Conservation (phyloP, 2,113 vertebrate species). For the Phylloscopus whistleri region DNA sequence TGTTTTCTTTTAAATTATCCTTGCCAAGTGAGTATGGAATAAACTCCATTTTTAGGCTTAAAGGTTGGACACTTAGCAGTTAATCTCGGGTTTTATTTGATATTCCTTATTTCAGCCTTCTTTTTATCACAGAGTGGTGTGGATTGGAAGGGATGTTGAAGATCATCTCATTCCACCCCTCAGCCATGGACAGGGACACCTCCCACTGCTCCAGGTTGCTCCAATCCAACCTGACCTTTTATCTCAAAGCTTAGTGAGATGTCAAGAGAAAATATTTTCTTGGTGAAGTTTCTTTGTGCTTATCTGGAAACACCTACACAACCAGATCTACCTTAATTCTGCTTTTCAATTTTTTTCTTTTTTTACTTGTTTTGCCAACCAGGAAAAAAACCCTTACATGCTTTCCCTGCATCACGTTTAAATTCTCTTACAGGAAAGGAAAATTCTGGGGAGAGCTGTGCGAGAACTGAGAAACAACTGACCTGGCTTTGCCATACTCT, state of each 20-base stretch:
- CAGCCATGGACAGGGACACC: not conserved
- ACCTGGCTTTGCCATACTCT: constrained; percentile 98
- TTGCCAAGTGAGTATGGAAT: not conserved
- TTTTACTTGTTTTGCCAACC: not conserved
- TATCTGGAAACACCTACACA: not conserved
- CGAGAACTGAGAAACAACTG: not conserved
- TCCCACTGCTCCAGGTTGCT: not conserved
- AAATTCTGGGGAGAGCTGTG: not conserved
- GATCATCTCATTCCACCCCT: not conserved
- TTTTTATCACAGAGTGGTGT: not conserved
- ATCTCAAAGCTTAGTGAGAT: not conserved
- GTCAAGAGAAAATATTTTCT: not conserved
- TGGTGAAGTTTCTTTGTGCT: not conserved
- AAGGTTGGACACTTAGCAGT: not conserved
- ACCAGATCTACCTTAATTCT: not conserved
- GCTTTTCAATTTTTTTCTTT: not conserved
- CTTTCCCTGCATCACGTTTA: not conserved
- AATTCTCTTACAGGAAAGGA: not conserved
- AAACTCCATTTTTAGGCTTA: not conserved
- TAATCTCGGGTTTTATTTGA: not conserved
- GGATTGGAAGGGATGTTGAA: not conserved
- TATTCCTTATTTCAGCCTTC: not conserved
- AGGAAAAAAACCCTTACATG: not conserved
- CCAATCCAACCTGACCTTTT: not conserved
- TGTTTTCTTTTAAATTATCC: not conserved